Base-by-base conservation (phyloP, 2,888 invertebrate species). In the Eilema griseolum region DNA sequence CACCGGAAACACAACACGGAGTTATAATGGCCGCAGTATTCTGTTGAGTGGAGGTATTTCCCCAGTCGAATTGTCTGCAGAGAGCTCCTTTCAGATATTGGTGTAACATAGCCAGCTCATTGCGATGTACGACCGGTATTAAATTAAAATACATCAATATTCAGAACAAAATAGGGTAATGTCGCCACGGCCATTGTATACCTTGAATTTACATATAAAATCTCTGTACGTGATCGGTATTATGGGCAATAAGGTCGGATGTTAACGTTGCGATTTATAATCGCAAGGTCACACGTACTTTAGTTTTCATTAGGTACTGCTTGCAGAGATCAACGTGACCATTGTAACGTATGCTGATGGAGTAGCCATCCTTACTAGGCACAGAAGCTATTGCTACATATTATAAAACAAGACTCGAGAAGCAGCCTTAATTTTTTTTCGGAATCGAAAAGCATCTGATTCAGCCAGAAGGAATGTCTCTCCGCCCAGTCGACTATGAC, bases 71-170 rank as follows among this genome's bases (percentile, higher is more conserved):
- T 41, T 41, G 41, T 41, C 14, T 41, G 41, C 41, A 41, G 41
- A 41, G 3, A 41, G 16, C 41, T 16, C 4, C 14, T 3, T 41
- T 41, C 41, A 1, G 16, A 41, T 4, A 3, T 41, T 16, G 4
- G 41, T 16, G 14, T 41, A 16, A 37, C 14, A 12, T 2, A 70
- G 62, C 59, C 64, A 61, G 2, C 67, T 74, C 66, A 73, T 73
- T 71, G 41, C 61, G 63, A 80, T 74, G 75, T 69, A 60, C 63
- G 59, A 59, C 31, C 37, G 64, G 74, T 75, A 66, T 61, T 52
- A 64, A 69, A 76, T 79, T 76, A 73, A 77, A 79, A 72, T 74
- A 67, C 77, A 83, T 83, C 77, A 83, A 77, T 84, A 83, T 83
- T 81, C 84, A 56, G 62, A 61, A 69, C 73, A 73, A 82, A 77